phyloP scores from a whole-genome alignment of 1,140 invertebrate species.

The Cotesia chilonis region DNA sequence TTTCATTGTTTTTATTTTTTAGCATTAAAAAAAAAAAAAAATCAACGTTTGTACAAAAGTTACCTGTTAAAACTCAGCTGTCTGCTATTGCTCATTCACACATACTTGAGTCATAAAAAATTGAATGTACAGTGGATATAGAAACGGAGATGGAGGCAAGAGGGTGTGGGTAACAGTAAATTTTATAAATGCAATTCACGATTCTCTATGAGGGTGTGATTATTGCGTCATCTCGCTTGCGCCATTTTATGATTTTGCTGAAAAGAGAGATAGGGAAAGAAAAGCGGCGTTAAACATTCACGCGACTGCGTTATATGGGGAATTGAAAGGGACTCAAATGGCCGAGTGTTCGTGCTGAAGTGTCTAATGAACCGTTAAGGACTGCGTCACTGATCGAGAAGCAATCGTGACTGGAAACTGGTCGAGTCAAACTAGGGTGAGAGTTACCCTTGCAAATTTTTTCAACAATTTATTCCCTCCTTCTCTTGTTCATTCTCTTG shows the following conservation, averaged over 20 bases:
- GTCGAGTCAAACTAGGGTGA: conserved; percentile 3
- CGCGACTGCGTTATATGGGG: neutral
- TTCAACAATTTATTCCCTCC: conserved; percentile 5
- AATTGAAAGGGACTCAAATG: conserved; percentile 16
- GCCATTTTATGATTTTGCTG: no score
- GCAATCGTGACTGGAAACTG: conserved; percentile 28
- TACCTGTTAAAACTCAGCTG: no score
- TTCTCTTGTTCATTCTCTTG: neutral
- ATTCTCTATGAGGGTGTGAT: neutral
- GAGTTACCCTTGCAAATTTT: conserved; percentile 11
- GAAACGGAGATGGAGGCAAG: no score
- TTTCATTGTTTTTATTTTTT: no score
- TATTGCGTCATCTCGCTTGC: conserved; percentile 8
- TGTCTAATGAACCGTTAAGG: conserved; percentile 25
- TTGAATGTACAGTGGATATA: neutral
- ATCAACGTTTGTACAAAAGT: no score
- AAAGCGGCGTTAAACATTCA: conserved; percentile 11
- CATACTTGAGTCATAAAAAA: no score
- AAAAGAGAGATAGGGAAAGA: neutral
- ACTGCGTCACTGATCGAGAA: conserved; percentile 27
- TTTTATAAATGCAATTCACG: conserved; percentile 9
- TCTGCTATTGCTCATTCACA: no score
- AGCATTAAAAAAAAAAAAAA: no score
- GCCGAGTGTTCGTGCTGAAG: conserved; percentile 19
- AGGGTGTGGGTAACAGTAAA: neutral